These are phyloP conservation scores for Drosophila greeni DNA, from an alignment of 2,888 invertebrate species.

Conservation along the genomic window DNA sequence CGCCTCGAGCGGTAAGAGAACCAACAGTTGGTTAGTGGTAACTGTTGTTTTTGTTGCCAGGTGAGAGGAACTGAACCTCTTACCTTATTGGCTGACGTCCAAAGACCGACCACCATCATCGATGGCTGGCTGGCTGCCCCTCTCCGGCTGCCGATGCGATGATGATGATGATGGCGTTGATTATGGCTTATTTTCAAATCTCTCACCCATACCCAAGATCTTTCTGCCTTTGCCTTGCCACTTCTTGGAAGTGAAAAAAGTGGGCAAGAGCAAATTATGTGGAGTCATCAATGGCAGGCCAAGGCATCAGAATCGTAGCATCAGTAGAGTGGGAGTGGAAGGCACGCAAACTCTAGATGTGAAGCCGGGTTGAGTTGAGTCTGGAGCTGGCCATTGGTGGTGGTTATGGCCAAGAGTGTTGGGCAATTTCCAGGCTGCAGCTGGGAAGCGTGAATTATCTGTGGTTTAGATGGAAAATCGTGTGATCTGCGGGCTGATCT, in stretches of 20 bases:
- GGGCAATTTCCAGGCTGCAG: constrained; percentile 31
- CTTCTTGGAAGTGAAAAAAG: constrained; percentile 63
- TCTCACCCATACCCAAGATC: constrained; percentile 36
- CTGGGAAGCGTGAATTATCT: constrained; percentile 18
- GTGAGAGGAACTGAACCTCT: constrained; percentile 50
- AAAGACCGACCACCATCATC: constrained; percentile 75
- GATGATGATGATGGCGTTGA: constrained; percentile 69
- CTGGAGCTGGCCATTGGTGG: constrained; percentile 29
- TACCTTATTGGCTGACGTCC: constrained; percentile 66
- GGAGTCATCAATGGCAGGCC: constrained; percentile 69
- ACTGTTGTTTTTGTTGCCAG: constrained; percentile 59
- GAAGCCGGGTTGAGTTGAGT: background rate
- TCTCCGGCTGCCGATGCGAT: constrained; percentile 33
- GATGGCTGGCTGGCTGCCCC: constrained; percentile 45
- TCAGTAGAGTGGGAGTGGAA: constrained; percentile 39
- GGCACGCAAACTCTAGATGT: constrained; percentile 36
- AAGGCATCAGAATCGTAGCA: constrained; percentile 44
- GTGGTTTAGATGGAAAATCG: constrained; percentile 16
- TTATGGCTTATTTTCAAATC: constrained; percentile 76
- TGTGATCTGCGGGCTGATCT: constrained; percentile 1
- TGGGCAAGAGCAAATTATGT: constrained; percentile 55
- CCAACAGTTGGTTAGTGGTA: constrained; percentile 56
- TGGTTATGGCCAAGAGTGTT: constrained; percentile 27
- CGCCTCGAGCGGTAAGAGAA: constrained; percentile 60
- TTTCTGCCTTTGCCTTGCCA: constrained; percentile 35